Conservation (phyloP, 2,888 invertebrate species). For the Adineta ricciae region DNA sequence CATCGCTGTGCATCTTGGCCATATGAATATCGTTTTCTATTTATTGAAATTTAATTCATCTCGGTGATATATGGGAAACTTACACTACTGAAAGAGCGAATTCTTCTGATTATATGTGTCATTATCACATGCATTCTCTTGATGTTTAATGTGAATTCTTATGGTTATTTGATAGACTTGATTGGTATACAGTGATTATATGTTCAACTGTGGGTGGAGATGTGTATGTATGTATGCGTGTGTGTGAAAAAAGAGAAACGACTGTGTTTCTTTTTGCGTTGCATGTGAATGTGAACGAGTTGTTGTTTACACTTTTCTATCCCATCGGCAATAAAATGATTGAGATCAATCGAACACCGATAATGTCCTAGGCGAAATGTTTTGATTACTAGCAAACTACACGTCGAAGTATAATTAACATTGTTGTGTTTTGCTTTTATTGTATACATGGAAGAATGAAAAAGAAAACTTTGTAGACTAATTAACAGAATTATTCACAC, state of each 20-base stretch:
- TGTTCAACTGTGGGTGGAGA: not conserved
- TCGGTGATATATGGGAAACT: not conserved
- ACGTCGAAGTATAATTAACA: too few species aligned
- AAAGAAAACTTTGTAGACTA: not conserved
- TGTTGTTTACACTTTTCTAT: not conserved
- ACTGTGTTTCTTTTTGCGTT: not conserved
- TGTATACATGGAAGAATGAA: not conserved
- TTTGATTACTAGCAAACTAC: not conserved
- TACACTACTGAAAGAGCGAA: not conserved
- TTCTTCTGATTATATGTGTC: not conserved
- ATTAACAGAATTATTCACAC: not conserved
- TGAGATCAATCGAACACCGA: constrained; percentile 2
- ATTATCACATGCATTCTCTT: not conserved
- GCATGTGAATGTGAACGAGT: not conserved
- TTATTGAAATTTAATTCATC: not conserved
- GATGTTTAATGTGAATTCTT: not conserved
- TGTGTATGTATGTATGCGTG: too few species aligned
- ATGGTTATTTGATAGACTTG: not conserved
- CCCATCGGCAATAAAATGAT: not conserved
- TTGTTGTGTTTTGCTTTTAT: too few species aligned
- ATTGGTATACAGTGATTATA: not conserved
- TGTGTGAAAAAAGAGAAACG: too few species aligned
- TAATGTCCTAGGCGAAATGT: not conserved
- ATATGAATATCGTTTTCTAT: not conserved
- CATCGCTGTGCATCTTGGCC: not conserved